Conservation (phyloP, 1,140 invertebrate species). For the Apis mellifera region Amel_HAv3.1 CM009943.2:10484001-10484500, state of each 20-base stretch:
- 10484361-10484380: conserved; percentile 57
- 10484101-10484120: conserved; percentile 74
- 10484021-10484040: conserved; percentile 89
- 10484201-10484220: conserved; percentile 92
- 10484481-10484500: not conserved
- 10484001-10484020: conserved; percentile 84
- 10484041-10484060: conserved; percentile 91
- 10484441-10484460: conserved; percentile 5
- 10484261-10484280: conserved; percentile 78
- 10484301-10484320: conserved; percentile 71
- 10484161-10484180: conserved; percentile 88
- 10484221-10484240: conserved; percentile 88
- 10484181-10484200: conserved; percentile 94
- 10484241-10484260: conserved; percentile 86
- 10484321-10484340: conserved; percentile 72
- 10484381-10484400: conserved; percentile 41
- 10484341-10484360: conserved; percentile 70
- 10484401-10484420: not conserved
- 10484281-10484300: conserved; percentile 79
- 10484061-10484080: conserved; percentile 83
- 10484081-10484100: conserved; percentile 78
- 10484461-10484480: not conserved
- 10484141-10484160: conserved; percentile 81
- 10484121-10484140: conserved; percentile 78
- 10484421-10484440: not conserved